phyloP scores from a whole-genome alignment of 2,113 vertebrate species.

The Tyrannus savana region DNA sequence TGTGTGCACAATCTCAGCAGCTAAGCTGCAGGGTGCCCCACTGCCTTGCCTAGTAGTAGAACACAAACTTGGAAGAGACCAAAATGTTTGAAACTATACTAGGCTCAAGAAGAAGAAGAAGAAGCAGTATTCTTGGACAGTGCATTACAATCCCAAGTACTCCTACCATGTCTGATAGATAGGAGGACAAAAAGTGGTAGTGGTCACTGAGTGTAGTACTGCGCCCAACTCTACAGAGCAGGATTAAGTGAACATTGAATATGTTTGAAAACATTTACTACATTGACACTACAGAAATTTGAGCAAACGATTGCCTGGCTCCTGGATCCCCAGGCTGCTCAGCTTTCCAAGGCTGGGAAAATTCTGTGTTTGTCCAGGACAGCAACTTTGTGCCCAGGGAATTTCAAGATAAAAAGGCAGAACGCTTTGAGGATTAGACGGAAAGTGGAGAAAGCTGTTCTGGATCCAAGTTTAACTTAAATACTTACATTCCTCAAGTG shows the following conservation, averaged over 20 bases:
- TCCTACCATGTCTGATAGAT: neutral
- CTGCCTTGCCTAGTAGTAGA: neutral
- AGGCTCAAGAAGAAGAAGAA: neutral
- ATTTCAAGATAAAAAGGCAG: neutral
- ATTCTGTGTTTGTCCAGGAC: neutral
- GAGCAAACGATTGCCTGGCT: neutral
- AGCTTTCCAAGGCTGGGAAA: neutral
- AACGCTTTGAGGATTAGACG: neutral
- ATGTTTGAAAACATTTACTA: neutral
- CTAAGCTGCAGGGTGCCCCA: neutral
- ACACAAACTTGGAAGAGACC: neutral
- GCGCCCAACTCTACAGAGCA: fast-evolving
- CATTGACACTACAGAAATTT: neutral
- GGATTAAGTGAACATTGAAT: neutral
- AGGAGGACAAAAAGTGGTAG: neutral
- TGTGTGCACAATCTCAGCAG: neutral
- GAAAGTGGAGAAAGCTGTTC: neutral
- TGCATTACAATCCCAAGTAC: neutral
- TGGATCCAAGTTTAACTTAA: neutral
- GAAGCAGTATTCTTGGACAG: neutral
- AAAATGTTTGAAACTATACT: neutral
- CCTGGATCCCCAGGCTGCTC: neutral
- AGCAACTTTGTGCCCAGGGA: neutral
- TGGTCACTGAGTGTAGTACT: fast-evolving
- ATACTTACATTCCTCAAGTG: neutral